Conservation (phyloP, 2,113 vertebrate species). For the Delphinapterus leucas region DNA sequence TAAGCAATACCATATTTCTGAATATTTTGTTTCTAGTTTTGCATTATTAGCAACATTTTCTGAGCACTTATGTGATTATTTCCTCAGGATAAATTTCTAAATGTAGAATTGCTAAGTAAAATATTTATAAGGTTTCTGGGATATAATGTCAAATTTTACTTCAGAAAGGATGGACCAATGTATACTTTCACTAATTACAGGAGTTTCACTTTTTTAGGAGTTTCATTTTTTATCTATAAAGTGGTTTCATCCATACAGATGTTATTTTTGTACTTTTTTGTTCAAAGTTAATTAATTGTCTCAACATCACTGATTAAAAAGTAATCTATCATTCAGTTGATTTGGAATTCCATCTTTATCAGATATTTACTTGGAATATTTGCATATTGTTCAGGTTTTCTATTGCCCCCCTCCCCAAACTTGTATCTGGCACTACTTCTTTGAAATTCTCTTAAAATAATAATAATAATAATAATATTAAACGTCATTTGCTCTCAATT, state of each 20-base stretch:
- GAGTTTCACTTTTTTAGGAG: not conserved
- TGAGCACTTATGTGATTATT: not conserved
- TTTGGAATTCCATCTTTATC: slow-evolving; percentile 33
- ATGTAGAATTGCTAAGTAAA: slow-evolving; percentile 5
- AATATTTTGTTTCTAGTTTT: slow-evolving; percentile 15
- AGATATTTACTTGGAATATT: not conserved
- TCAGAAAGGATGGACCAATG: not conserved
- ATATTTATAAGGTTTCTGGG: not conserved
- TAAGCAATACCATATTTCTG: not conserved
- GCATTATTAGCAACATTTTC: not conserved
- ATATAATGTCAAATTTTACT: not conserved
- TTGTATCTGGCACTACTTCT: not conserved
- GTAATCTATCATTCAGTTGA: not conserved
- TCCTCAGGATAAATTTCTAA: slow-evolving; percentile 7
- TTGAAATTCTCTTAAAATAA: not conserved
- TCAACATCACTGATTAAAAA: not conserved
- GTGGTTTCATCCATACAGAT: not conserved
- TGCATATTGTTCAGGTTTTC: not conserved
- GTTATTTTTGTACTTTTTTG: not conserved
- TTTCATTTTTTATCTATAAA: not conserved
- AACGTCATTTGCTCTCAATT: not conserved
- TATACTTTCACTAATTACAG: not conserved
- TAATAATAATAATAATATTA: not conserved
- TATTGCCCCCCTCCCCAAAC: not conserved
- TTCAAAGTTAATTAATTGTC: not conserved